phyloP scores from a whole-genome alignment of 2,113 vertebrate genomes.

The Benitochromis conjunctus region DNA sequence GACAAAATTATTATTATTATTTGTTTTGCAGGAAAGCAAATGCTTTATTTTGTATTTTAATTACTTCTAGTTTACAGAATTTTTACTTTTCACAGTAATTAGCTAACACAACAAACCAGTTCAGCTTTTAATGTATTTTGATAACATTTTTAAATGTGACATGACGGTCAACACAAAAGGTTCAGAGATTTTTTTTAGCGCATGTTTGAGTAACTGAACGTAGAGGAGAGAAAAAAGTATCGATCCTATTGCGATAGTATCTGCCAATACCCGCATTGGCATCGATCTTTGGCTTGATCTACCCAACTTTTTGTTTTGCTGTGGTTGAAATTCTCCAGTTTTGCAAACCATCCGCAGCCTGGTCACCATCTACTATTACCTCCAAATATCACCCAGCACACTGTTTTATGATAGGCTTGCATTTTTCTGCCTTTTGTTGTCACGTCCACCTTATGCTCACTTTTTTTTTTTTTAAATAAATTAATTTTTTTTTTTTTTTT shows the following conservation, averaged over 20 bases:
- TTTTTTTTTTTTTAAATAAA: no score
- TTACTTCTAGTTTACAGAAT: neutral
- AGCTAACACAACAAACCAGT: neutral
- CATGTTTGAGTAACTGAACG: neutral
- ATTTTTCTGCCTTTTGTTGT: neutral
- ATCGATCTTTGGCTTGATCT: neutral
- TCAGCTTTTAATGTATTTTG: neutral
- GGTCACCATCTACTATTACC: neutral
- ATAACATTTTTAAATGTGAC: neutral
- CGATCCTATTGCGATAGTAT: neutral
- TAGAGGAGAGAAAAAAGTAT: neutral
- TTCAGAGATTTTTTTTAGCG: neutral
- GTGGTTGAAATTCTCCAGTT: neutral
- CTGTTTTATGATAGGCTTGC: neutral
- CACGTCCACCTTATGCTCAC: neutral
- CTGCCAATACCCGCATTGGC: neutral
- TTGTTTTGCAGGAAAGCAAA: neutral
- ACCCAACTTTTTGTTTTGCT: neutral
- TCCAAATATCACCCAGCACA: neutral
- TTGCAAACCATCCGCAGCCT: neutral
- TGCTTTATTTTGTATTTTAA: neutral
- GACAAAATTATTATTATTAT: neutral
- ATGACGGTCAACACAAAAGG: neutral
- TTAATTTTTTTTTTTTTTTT: no score
- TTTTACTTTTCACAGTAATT: neutral